These are phyloP conservation scores for Bathynomus jamesi DNA, from an alignment of 1,140 invertebrate species.

Conservation along the genomic window DNA sequence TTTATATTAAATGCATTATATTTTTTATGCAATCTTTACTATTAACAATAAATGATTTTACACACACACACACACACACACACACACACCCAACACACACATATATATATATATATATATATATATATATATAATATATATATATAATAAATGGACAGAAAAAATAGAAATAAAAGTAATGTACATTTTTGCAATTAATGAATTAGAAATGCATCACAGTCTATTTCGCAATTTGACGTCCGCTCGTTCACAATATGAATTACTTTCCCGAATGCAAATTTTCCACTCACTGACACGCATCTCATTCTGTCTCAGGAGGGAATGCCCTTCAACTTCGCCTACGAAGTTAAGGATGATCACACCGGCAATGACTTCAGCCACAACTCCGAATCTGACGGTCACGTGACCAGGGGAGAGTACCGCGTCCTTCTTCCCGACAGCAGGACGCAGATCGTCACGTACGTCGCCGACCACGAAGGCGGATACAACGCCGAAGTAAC, in stretches of 20 bases:
- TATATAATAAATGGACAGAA: no score
- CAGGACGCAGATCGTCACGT: conserved; percentile 31
- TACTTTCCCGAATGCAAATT: no score
- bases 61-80: no score
- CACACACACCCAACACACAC: no score
- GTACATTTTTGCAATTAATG: not conserved
- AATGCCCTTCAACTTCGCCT: conserved; percentile 19
- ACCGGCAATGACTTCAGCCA: conserved; percentile 30
- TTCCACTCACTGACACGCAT: not conserved
- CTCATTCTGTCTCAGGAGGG: conserved; percentile 5
- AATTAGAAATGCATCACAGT: not conserved
- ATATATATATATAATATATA: no score
- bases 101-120: no score
- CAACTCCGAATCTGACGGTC: conserved; percentile 27
- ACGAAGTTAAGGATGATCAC: conserved; percentile 21
- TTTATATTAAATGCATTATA: no score
- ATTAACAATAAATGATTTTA: no score
- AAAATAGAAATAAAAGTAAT: no score
- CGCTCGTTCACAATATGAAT: no score
- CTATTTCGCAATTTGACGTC: no score
- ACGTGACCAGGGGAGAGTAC: conserved; percentile 20
- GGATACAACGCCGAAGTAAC: conserved; percentile 34
- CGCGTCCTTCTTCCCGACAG: conserved; percentile 33
- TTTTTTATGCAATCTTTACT: no score
- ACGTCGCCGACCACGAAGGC: conserved; percentile 20